Evolutionary conservation across 2,113 vertebrate species (phyloP).

Genomic region (Tenebrosternarchus preto): DNA sequence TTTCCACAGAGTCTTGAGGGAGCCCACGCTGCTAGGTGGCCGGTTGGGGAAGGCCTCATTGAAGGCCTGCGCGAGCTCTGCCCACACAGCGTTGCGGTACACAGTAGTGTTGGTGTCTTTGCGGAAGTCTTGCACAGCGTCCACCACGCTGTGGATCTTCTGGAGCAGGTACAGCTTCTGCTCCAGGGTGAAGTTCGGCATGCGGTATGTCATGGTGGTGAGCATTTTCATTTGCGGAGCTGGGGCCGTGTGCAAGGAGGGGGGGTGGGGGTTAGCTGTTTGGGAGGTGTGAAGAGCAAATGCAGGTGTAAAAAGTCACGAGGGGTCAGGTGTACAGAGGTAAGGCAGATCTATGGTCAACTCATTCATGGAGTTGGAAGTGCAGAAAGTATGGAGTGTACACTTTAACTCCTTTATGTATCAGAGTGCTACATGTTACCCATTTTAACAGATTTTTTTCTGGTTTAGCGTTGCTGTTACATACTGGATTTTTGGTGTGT

Average conservation of each 20-base stretch:
- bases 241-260: not conserved
- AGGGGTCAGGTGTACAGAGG: not conserved
- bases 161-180: slow-evolving; percentile 60
- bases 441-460: not conserved
- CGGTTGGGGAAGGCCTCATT: slow-evolving; percentile 59
- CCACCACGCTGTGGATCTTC: slow-evolving; percentile 60
- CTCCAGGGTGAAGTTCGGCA: slow-evolving; percentile 61
- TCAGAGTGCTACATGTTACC: slow-evolving; percentile 16
- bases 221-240: slow-evolving; percentile 33
- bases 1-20: slow-evolving; percentile 61
- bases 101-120: slow-evolving; percentile 62
- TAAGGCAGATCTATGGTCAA: slow-evolving; percentile 15
- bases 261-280: not conserved
- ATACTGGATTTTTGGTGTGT: not conserved
- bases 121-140: slow-evolving; percentile 62
- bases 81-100: slow-evolving; percentile 60
- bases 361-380: not conserved
- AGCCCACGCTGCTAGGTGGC: slow-evolving; percentile 57
- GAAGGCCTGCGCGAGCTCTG: slow-evolving; percentile 55
- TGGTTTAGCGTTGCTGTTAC: slow-evolving; percentile 16
- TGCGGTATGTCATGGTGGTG: slow-evolving; percentile 58
- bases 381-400: not conserved
- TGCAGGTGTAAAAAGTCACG: slow-evolving; percentile 14
- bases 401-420: not conserved
- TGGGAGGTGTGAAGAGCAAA: not conserved